Evolutionary conservation across 2,113 vertebrate genomes (phyloP), one percentile per base, ranked within the genome.

Genomic region (Zapus hudsonius): DNA sequence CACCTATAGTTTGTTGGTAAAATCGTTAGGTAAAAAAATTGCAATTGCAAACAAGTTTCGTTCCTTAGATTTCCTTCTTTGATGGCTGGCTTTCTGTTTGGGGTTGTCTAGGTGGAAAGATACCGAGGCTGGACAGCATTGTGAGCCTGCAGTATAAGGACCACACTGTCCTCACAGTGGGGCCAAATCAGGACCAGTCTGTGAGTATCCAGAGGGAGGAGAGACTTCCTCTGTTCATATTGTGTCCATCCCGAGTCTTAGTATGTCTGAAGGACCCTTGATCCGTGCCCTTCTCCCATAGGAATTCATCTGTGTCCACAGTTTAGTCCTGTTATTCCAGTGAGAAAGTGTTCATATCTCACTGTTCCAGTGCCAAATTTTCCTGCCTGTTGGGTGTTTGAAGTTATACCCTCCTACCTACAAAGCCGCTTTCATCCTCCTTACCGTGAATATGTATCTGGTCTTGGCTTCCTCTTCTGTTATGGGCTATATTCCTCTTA

Each of bases 131-230:
- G 89, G 97, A 98, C 61, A 99, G 99, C 89, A 96, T 17, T 16
- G 98, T 99, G 93, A 97, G 94, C 59, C 85, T 99, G 79, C 98
- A 94, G 44, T 98, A 98, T 81, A 98, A 97, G 97, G 98, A 99
- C 55, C 98, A 99, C 29, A 72, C 97, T 5, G 7, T 99, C 66
- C 90, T 99, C 75, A 98, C 98, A 1, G 95, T 99, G 95, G 98
- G 98, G 74, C 98, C 97, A 11, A 97, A 98, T 88, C 98, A 97
- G 86, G 97, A 98, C 3, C 97, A n/a, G 20, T 94, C 96, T 23
- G 99, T 99, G 93, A 98, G 99, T 98, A 84, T 25, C 22, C 23
- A 13, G 25, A 61, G 27, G 38, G 38, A 76, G 9, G 40, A 31
- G 40, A 31, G 47, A 25, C 22, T 76, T 70, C 74, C 17, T 40